Evolutionary conservation across 2,888 invertebrate species (phyloP).

Genomic region (Apotomis turbidana): DNA sequence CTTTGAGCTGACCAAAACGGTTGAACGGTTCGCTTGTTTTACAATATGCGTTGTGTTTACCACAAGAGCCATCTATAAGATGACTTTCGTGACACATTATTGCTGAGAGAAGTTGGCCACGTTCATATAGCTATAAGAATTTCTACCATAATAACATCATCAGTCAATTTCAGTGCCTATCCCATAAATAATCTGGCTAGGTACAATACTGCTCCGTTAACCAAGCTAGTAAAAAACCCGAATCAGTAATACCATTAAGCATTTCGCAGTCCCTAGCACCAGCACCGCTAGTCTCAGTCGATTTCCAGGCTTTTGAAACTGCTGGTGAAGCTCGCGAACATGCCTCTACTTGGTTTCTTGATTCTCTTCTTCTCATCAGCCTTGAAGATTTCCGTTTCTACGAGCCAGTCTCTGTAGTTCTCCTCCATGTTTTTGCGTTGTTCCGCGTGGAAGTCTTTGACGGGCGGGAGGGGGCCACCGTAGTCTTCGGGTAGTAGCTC

Average conservation of each 20-base stretch:
- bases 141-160: no score
- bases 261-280: conserved; percentile 45
- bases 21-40: no score
- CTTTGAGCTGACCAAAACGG: no score
- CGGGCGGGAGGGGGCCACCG: conserved; percentile 82
- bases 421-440: conserved; percentile 82
- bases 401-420: conserved; percentile 85
- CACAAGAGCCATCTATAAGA: no score
- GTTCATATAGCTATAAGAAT: no score
- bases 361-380: conserved; percentile 78
- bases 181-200: neutral
- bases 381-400: conserved; percentile 83
- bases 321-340: conserved; percentile 79
- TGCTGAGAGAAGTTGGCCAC: no score
- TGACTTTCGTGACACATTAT: no score
- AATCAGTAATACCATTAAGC: conserved; percentile 25
- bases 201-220: neutral
- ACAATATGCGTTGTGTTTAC: no score
- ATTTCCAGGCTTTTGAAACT: conserved; percentile 79
- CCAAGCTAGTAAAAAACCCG: conserved; percentile 18
- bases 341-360: conserved; percentile 76
- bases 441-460: conserved; percentile 82
- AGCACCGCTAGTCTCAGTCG: conserved; percentile 70
- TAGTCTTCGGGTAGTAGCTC: conserved; percentile 82
- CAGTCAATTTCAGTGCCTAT: neutral